Conservation (phyloP, 2,888 invertebrate species). For the Ophraella communa region DNA sequence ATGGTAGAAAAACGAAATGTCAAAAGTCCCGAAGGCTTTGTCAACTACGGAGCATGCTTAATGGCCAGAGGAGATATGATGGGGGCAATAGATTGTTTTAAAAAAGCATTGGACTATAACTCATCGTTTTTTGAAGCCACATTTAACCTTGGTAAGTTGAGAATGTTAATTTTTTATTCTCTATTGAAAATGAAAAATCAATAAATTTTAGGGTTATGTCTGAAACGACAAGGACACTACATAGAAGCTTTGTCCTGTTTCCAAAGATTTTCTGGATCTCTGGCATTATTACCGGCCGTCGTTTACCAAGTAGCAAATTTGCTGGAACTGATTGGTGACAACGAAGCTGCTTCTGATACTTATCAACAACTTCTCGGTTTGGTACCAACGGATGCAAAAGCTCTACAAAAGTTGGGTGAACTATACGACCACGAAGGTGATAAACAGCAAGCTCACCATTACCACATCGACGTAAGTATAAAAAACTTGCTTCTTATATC, state of each 20-base stretch:
- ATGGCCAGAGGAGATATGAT: slow-evolving; percentile 73
- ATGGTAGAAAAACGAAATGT: slow-evolving; percentile 76
- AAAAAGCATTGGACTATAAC: slow-evolving; percentile 79
- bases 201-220: slow-evolving; percentile 67
- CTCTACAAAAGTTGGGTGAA: slow-evolving; percentile 87
- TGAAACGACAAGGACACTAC: slow-evolving; percentile 72
- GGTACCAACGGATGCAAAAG: slow-evolving; percentile 87
- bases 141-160: slow-evolving; percentile 81
- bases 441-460: slow-evolving; percentile 86
- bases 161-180: background rate
- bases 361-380: slow-evolving; percentile 80
- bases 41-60: slow-evolving; percentile 84
- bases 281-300: slow-evolving; percentile 66
- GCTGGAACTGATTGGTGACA: slow-evolving; percentile 71
- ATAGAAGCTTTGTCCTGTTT: slow-evolving; percentile 82
- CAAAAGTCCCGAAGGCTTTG: slow-evolving; percentile 81
- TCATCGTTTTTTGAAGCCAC: slow-evolving; percentile 84
- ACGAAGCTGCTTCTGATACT: slow-evolving; percentile 70
- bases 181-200: too few relatives aligned
- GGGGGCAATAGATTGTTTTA: slow-evolving; percentile 74
- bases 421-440: slow-evolving; percentile 91
- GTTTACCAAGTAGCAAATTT: slow-evolving; percentile 78
- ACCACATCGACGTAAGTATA: slow-evolving; percentile 68
- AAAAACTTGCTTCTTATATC: too few relatives aligned
- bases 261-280: slow-evolving; percentile 69